Base-by-base conservation (phyloP, 1,140 invertebrate species). In the Procambarus clarkii region DNA sequence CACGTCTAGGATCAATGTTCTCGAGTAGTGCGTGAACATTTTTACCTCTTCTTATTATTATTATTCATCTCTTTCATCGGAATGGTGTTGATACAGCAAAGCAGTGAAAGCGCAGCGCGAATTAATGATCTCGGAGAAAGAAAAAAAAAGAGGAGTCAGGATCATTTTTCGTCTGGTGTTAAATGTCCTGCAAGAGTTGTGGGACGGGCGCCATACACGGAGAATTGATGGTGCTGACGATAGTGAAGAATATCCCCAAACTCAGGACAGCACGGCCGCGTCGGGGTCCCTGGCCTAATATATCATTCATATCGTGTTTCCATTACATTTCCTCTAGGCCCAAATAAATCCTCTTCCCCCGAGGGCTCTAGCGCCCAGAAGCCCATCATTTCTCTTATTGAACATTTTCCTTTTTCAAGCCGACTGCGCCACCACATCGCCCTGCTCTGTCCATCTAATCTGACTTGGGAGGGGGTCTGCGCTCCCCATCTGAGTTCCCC, bases 381-480 rank as follows among this genome's bases (percentile, higher is more conserved):
- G 81, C 82, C 89, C 89, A 91, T 91, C 89, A 91, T 91, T 91
- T 91, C 89, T 91, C 82, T 91, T 91, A 91, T 91, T 91, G 89
- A 91, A 91, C 89, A 91, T 91, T 91, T 91, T 91, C 89, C 89
- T 91, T 91, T 91, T 91, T 91, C 89, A 86, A 78, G 82, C 89
- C 89, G 89, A 91, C 89, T 91, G 89, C 89, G 89, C 89, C 89
- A 91, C 89, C 89, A 85, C 89, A 91, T 91, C 89, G 89, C 89
- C 89, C 83, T 91, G 89, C 82, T 85, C 91, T 92, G 91, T 92
- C 91, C 91, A 92, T 92, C 91, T 92, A 92, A 92, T 92, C 91
- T 92, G 91, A 83, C 86, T 92, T 88, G 86, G 86, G 86, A 88
- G 86, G 81, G 91, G 86, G 86, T 86, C 84, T 87, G 85, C 91